Evolutionary conservation across 2,888 invertebrate species (phyloP), one percentile per base, ranked within the genome.

Genomic region (Merodon equestris): DNA sequence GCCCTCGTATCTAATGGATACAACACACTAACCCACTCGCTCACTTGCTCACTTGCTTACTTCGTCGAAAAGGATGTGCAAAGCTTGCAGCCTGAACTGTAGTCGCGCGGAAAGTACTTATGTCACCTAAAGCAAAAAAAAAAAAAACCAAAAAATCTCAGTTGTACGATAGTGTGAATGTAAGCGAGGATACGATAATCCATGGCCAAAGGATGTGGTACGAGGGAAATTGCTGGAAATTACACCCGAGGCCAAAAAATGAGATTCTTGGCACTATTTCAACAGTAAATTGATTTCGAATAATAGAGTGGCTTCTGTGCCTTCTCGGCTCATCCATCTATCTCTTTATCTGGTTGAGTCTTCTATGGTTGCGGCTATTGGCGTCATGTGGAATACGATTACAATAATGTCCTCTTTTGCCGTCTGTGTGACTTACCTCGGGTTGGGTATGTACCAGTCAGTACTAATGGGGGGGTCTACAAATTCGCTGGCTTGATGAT

Each of bases 201-300:
- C 12, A 10, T 10, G 2, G n/a, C 1, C 9, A 40, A 9, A 45
- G 50, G 40, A 27, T 10, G 17, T 42, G 19, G 14, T 27, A n/a
- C 5, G 13, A 50, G 47, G 17, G 18, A 47, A n/a, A 44, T 51
- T 64, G 47, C 53, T 66, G 51, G 53, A 76, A 71, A 76, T 76
- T 71, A 71, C 76, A 63, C 71, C 56, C 34, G 54, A 76, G 67
- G 77, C 73, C 73, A 83, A 84, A 85, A 86, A 86, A 86, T 86
- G 83, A 85, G 85, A 86, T 86, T 86, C 84, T 87, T 87, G 87
- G 87, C 86, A 86, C 84, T 85, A 86, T 85, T 87, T 87, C 87
- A 87, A 87, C 85, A 85, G 84, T 85, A 86, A 87, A 87, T 87
- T 87, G 86, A 87, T 86, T 87, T 87, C 84, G 84, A 85, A 86